A percentile compares a stretch with the other conserved stretches of the same genome.
These are phyloP conservation scores for Lathronympha strigana DNA, from an alignment of 2,888 invertebrate genomes.

Conservation along the genomic window DNA sequence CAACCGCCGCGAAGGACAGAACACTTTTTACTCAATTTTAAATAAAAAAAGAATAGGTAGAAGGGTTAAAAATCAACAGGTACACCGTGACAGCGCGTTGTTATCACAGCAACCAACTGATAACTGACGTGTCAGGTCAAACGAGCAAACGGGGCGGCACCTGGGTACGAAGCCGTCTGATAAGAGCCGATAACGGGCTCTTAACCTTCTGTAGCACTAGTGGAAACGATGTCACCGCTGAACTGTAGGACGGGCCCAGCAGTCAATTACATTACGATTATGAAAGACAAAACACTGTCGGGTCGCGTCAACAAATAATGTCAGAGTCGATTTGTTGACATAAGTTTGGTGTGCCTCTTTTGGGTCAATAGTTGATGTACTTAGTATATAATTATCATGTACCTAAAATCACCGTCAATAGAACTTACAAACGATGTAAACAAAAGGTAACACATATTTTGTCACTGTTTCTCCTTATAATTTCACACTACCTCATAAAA, in stretches of 20 bases:
- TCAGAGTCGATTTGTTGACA: background rate
- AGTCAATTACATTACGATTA: constrained; percentile 15
- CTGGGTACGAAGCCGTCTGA: constrained; percentile 70
- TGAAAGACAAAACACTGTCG: background rate
- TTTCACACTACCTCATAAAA: no score
- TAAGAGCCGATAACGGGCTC: constrained; percentile 80
- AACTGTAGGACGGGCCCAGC: constrained; percentile 47
- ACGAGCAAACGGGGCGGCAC: constrained; percentile 81
- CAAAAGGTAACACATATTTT: no score
- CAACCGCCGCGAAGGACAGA: constrained; percentile 6
- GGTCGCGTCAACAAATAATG: background rate
- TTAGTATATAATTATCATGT: no score
- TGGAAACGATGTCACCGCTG: constrained; percentile 63
- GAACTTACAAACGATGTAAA: no score
- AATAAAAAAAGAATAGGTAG: constrained; percentile 53
- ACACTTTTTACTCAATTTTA: constrained; percentile 20
- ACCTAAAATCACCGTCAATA: no score
- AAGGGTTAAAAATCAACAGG: constrained; percentile 75
- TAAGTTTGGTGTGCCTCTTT: background rate
- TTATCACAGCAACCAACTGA: constrained; percentile 80
- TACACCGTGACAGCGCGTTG: constrained; percentile 68
- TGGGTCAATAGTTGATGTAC: no score
- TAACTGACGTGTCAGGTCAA: constrained; percentile 83
- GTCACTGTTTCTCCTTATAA: no score
- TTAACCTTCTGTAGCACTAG: constrained; percentile 77